Evolutionary conservation across 2,797 vertebrate species (phyloP), one percentile per base, ranked within the genome.

Genomic region (Anolis apletophallus): DNA sequence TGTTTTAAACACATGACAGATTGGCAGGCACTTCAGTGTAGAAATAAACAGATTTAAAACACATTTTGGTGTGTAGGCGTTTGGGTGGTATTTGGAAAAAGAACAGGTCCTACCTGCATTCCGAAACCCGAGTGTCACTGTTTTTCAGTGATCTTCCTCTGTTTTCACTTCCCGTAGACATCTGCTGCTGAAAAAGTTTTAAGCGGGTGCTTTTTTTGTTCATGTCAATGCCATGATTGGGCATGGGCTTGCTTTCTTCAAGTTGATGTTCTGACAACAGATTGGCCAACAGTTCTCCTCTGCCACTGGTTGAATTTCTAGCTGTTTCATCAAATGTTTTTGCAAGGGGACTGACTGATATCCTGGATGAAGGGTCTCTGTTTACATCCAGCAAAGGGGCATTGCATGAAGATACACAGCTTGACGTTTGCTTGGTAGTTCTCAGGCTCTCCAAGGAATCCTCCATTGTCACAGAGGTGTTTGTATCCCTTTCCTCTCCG

Each of bases 71-170:
- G 46, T 46, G 46, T 46, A 46, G 46, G 46, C 7, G 3, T 8
- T 46, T 46, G 46, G 46, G 46, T 4, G 46, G 46, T 46, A 46
- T 46, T 46, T 46, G 46, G 46, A 46, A 46, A 46, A 46, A 46
- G 46, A 46, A 46, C 3, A 46, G 11, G 0, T 1, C 96, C 94
- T 92, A 97, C 97, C 96, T 96, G 91, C 85, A 85, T 1, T 89
- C 57, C 5, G 82, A 71, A 52, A 93, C 68, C 0, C 54, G 80
- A 87, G 26, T 81, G 74, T 91, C 93, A 12, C 57, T 93, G 81
- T 92, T 83, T 76, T 19, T 93, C 26, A 91, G 87, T 0, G 77
- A 88, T 40, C 87, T 93, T 46, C 93, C 92, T 77, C 54, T 93
- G 59, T 88, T 94, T 68, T 96, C 93, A 81, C 91, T 95, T 80